phyloP scores from a whole-genome alignment of 2,113 vertebrate species.

The Fulmarus glacialis region DNA sequence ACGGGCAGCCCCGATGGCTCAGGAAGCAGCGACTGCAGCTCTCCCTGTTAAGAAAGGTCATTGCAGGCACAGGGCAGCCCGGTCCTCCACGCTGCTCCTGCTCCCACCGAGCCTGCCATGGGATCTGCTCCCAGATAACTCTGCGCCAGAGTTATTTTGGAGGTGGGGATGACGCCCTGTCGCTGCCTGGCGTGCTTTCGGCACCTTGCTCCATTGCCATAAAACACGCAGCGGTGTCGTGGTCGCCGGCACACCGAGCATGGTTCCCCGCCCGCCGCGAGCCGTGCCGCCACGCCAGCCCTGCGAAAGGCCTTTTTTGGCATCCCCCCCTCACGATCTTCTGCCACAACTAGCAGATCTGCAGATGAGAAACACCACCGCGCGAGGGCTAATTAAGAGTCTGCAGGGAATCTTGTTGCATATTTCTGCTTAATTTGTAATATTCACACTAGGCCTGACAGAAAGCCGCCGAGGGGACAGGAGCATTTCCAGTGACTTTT shows the following conservation, averaged over 20 bases:
- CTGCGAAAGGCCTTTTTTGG: neutral
- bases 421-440: constrained; percentile 35
- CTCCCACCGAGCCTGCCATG: too few relatives aligned
- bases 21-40: neutral
- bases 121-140: neutral
- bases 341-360: neutral
- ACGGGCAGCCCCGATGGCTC: fast-evolving
- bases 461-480: neutral
- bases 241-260: fast-evolving
- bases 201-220: neutral
- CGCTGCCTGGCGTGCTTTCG: fast-evolving
- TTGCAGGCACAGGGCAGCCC: fast-evolving
- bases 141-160: neutral
- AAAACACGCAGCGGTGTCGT: fast-evolving
- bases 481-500: neutral
- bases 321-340: neutral
- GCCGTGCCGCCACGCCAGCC: fast-evolving
- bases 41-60: neutral
- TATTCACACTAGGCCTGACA: constrained; percentile 22
- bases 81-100: neutral
- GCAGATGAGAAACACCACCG: neutral
- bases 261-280: fast-evolving
- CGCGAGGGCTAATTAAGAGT: neutral
- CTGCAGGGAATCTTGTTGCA: neutral
- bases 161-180: neutral